Conservation (phyloP, 1,140 invertebrate genomes). For the Ctenoplectra terminalis region DNA sequence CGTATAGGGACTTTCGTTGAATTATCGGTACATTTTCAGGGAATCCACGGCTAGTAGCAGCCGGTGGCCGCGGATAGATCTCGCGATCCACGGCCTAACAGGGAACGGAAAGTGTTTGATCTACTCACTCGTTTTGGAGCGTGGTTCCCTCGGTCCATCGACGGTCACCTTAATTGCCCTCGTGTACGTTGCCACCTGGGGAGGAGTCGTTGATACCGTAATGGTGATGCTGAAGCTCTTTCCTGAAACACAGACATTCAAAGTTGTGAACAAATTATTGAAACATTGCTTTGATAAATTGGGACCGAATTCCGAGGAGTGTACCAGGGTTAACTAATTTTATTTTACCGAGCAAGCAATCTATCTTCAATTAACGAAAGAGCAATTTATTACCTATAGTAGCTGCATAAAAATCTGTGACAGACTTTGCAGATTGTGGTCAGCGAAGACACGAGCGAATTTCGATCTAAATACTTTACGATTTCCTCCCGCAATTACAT, state of each 20-base stretch:
- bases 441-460: neutral
- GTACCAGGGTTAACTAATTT: neutral
- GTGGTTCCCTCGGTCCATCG: slow-evolving; percentile 97
- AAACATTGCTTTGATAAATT: too few relatives aligned
- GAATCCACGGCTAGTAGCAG: slow-evolving; percentile 58
- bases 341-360: too few relatives aligned
- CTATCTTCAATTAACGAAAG: neutral
- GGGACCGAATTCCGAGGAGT: too few relatives aligned
- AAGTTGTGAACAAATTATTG: neutral
- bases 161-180: slow-evolving; percentile 99
- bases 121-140: slow-evolving; percentile 98
- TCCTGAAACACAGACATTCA: slow-evolving; percentile 86
- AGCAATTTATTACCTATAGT: neutral
- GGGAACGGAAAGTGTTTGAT: slow-evolving; percentile 51
- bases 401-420: slow-evolving; percentile 3
- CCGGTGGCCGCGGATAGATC: slow-evolving; percentile 56
- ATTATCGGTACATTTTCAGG: slow-evolving; percentile 80
- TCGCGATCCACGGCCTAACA: slow-evolving; percentile 22
- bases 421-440: slow-evolving; percentile 2
- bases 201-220: slow-evolving; percentile 94
- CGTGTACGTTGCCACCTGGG: slow-evolving; percentile 96
- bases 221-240: slow-evolving; percentile 99
- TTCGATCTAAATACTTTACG: slow-evolving; percentile 32
- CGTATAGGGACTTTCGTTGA: slow-evolving; percentile 79
- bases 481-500: slow-evolving; percentile 42